These are phyloP conservation scores for Epizoanthus illoricatus DNA, from an alignment of 92 coral and sea anemone genomes.

Conservation along the genomic window DNA sequence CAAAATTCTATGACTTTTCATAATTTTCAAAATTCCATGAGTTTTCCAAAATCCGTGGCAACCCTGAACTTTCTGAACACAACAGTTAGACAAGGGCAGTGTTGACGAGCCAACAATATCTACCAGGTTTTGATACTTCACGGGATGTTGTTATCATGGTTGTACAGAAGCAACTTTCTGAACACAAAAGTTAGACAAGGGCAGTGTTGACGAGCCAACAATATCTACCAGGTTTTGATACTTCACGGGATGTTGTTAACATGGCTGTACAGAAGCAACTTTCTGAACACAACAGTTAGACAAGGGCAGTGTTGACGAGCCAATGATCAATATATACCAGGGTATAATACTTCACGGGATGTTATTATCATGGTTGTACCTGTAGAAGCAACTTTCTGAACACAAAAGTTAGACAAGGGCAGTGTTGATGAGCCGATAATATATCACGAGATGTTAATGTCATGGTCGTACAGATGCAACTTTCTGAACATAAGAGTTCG, in stretches of 20 bases:
- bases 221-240: no score
- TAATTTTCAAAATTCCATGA: no score
- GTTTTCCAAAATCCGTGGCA: no score
- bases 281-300: slow-evolving; percentile 32
- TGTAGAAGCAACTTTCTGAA: slow-evolving; percentile 55
- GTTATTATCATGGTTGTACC: not conserved
- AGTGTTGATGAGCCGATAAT: no score
- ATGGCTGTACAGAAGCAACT: slow-evolving; percentile 35
- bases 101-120: not conserved
- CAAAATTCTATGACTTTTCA: no score
- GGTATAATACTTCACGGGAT: no score
- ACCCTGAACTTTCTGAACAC: slow-evolving; percentile 46
- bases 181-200: not conserved
- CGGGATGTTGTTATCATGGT: not conserved
- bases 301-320: no score
- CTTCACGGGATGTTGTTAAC: no score
- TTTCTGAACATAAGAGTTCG: slow-evolving; percentile 40
- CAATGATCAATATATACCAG: no score
- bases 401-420: not conserved
- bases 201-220: no score
- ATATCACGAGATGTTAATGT: no score
- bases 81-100: not conserved
- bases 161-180: slow-evolving; percentile 54
- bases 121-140: no score
- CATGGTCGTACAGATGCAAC: slow-evolving; percentile 28